Percentiles rank a stretch among this genome's conserved stretches.
Evolutionary conservation across 2,113 vertebrate genomes (phyloP).

Genomic region (Hyaena hyaena): DNA sequence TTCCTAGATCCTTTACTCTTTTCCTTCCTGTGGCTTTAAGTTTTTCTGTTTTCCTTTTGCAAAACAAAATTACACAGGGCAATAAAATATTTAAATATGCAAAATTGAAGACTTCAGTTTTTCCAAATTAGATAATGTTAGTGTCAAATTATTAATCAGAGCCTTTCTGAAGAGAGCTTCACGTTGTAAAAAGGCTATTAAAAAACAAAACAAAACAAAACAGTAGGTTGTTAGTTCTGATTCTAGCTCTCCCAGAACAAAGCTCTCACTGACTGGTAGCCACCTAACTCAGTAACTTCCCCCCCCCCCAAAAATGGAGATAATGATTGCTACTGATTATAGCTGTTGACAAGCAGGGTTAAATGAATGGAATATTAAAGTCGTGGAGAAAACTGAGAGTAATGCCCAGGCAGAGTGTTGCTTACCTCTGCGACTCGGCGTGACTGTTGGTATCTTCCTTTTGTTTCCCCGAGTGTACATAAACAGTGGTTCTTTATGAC

Average conservation of each 20-base stretch:
- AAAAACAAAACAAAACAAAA: neutral
- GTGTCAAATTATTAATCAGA: neutral
- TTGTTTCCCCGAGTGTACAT: neutral
- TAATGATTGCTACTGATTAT: fast-evolving
- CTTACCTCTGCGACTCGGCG: fast-evolving
- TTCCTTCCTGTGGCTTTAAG: neutral
- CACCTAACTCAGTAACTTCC: no score
- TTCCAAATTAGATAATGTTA: neutral
- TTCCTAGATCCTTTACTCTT: neutral
- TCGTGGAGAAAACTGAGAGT: no score
- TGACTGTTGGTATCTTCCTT: no score
- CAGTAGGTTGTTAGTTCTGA: neutral
- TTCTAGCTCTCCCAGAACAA: neutral
- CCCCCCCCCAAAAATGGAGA: neutral
- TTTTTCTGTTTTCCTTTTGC: constrained; percentile 29
- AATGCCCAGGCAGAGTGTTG: fast-evolving
- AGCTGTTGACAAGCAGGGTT: neutral
- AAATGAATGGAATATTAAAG: neutral
- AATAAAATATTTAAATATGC: neutral
- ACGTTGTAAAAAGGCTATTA: neutral
- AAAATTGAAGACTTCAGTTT: neutral
- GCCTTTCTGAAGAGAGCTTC: neutral
- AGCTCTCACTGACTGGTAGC: neutral
- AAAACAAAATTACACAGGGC: neutral
- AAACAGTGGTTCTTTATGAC: neutral